Percentiles rank a stretch among this genome's conserved stretches.
phyloP scores from a whole-genome alignment of 2,797 vertebrate genomes.

The Ptychadena robeensis region DNA sequence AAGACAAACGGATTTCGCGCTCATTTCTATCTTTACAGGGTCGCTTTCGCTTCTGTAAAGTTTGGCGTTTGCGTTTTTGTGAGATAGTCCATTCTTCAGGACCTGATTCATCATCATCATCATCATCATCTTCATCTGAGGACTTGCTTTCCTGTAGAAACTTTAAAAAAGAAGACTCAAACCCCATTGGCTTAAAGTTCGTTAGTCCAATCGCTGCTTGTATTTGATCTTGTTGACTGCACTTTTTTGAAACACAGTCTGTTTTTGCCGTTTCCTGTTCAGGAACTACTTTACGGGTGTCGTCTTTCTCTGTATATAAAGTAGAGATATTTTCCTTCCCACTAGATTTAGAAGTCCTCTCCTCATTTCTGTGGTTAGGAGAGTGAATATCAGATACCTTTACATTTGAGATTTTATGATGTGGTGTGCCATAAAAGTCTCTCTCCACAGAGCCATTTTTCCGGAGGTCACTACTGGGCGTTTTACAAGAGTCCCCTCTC shows the following conservation, averaged over 20 bases:
- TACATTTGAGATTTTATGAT: neutral
- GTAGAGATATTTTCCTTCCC: constrained; percentile 70
- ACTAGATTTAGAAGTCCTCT: constrained; percentile 61
- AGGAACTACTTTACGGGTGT: constrained; percentile 81
- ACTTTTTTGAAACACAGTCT: constrained; percentile 64
- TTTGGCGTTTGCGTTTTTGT: constrained; percentile 67
- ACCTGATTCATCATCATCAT: constrained; percentile 62
- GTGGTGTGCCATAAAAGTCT: constrained; percentile 4
- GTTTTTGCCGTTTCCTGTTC: constrained; percentile 57
- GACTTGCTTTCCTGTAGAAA: constrained; percentile 93
- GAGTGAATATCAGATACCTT: neutral
- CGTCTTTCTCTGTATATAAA: constrained; percentile 81
- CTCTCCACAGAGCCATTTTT: constrained; percentile 27
- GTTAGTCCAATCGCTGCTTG: constrained; percentile 83
- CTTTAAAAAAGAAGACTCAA: constrained; percentile 94
- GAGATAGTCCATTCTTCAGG: constrained; percentile 73
- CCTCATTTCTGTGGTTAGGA: constrained; percentile 67
- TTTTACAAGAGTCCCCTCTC: neutral
- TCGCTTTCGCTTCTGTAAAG: constrained; percentile 66
- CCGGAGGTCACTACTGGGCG: constrained; percentile 11
- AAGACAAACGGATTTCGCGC: constrained; percentile 68
- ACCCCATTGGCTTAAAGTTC: constrained; percentile 92
- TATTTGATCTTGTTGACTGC: constrained; percentile 67
- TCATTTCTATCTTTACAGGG: constrained; percentile 68
- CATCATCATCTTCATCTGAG: constrained; percentile 72